Base-by-base conservation (phyloP, 2,113 vertebrate species). In the Bungarus multicinctus region DNA sequence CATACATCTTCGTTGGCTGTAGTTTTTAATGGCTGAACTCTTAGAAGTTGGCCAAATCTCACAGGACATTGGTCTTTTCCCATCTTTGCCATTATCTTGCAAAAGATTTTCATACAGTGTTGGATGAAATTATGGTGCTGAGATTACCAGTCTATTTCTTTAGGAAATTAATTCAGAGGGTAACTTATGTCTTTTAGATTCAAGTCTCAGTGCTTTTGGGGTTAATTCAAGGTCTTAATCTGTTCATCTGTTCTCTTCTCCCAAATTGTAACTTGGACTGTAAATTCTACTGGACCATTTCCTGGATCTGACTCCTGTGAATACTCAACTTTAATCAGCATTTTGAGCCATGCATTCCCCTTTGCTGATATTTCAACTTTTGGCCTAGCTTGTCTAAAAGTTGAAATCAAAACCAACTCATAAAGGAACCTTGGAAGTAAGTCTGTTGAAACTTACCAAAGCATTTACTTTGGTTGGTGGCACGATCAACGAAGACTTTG, bases 391-490 rank as follows among this genome's bases (percentile, higher is more conserved):
- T 53, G 86, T 53, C 47, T 30, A 14, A 87, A n/a, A 30, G 23
- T 18, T 16, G 34, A 52, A 50, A 50, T 10, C 23, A 25, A 34
- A 30, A 54, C 11, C 34, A 54, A 22, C 50, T 6, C 39, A 22
- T 4, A 4, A 87, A 23, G 34, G 69, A 47, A 22, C 30, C 39
- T 22, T 25, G 39, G 54, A 18, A 50, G 27, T 3, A 23, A 34
- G 60, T 5, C 34, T 0, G 3, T 0, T 20, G 47, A 54, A 34
- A 98, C 99, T 99, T 96, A 99, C 99, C 99, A 52, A 99, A 99
- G 98, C 99, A 99, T 98, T 99, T 99, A 98, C 99, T 99, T 98
- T 99, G 99, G 98, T 99, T 99, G 97, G 99, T 99, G 95, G 99
- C 99, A 96, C 99, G 98, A 97, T 99, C 99, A 97, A 99, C 99